Conservation (phyloP, 2,797 vertebrate genomes). For the Manis crassicaudata region DNA sequence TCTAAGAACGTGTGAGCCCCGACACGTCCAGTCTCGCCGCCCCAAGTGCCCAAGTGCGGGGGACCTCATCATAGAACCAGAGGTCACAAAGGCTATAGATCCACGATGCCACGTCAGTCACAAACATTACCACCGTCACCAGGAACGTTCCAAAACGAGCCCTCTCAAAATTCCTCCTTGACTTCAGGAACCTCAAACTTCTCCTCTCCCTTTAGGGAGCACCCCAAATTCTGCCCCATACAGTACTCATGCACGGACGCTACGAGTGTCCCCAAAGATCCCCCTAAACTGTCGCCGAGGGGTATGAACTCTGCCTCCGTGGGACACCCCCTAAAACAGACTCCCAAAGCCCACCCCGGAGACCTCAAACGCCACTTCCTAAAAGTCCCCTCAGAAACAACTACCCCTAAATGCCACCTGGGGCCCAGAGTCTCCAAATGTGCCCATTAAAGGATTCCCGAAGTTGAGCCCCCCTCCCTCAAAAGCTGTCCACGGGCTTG, state of each 20-base stretch:
- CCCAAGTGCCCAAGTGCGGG: not conserved
- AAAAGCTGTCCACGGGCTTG: slow-evolving; percentile 30
- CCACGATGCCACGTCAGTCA: slow-evolving; percentile 55
- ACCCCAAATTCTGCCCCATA: not conserved
- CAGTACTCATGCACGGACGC: not conserved
- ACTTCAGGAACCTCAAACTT: slow-evolving; percentile 58
- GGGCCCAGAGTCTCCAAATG: slow-evolving; percentile 52
- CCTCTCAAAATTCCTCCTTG: not conserved
- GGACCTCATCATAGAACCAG: not conserved
- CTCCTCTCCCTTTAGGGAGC: not conserved
- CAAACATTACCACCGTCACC: slow-evolving; percentile 27
- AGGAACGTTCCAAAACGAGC: slow-evolving; percentile 4
- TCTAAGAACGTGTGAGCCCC: not conserved
- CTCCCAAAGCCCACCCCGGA: not conserved
- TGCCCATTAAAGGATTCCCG: not conserved
- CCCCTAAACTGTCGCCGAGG: not conserved
- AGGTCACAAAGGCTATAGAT: slow-evolving; percentile 67
- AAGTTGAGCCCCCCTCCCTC: slow-evolving; percentile 50
- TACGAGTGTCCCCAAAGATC: not conserved
- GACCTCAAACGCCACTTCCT: not conserved
- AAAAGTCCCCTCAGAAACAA: slow-evolving; percentile 25
- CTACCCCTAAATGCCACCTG: slow-evolving; percentile 14
- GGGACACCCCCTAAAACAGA: slow-evolving; percentile 6
- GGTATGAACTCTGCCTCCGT: not conserved
- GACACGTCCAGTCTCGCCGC: not conserved